Base-by-base conservation (phyloP, 2,797 vertebrate genomes). In the Chaetodon trifasciatus region DNA sequence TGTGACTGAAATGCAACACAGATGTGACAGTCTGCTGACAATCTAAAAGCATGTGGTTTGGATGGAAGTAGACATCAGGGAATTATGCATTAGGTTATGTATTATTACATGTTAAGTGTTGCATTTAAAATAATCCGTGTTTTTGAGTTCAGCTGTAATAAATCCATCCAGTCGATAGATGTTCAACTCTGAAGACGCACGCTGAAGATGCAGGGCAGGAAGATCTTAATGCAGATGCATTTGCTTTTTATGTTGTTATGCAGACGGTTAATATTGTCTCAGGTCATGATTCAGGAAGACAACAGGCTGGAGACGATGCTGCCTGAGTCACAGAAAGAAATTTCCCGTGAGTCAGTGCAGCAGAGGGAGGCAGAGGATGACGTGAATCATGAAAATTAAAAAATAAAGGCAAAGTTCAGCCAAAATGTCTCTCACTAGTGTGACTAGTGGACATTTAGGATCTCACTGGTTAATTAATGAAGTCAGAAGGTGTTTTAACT, bases 21-120 rank as follows among this genome's bases (percentile, higher is more conserved):
- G 74, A 81, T 85, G 74, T 71, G 67, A 74, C 3, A 52, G 28
- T 63, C 71, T 75, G 28, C 62, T 55, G 67, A 69, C 52, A 40
- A 53, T 12, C 0, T 5, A 16, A 53, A 75, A 52, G 50, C 19
- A 56, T 28, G 35, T 13, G 5, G 15, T 69, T 50, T 67, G 12
- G 24, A 44, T 66, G 46, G 40, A 75, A 23, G 37, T 8, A 37
- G 50, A 56, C 47, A 65, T 62, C 35, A 44, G 11, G 7, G 4
- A 13, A 28, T 23, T 16, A 16, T 56, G 64, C 55, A 35, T 69
- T 28, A 32, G 28, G 28, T 32, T 32, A 32, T 32, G 28, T 32
- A 32, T 32, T 4, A 32, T 32, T 32, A 23, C 23, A 21, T 42
- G 19, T 35, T 4, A 1, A 46, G 28, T 42, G 40, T 63, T 57